Conservation (phyloP, 2,888 invertebrate species). For the Malthinus seriepunctatus region DNA sequence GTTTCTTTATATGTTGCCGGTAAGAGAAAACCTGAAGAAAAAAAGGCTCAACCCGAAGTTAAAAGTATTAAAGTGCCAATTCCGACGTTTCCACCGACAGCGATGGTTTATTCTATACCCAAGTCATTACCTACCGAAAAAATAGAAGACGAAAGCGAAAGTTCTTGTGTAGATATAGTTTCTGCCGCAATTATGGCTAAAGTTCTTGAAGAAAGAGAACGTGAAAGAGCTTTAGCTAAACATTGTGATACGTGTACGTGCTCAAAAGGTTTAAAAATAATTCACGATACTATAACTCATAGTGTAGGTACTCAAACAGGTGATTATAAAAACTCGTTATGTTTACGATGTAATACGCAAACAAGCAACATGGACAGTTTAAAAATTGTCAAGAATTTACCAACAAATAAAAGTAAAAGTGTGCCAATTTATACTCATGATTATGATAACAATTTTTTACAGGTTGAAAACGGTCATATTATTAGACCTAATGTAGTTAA, state of each 20-base stretch:
- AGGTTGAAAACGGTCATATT: conserved; percentile 6
- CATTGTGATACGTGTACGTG: conserved; percentile 85
- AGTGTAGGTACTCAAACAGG: conserved; percentile 70
- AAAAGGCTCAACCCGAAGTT: conserved; percentile 54
- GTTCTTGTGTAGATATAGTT: conserved; percentile 71
- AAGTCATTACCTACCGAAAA: conserved; percentile 50
- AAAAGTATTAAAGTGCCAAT: conserved; percentile 75
- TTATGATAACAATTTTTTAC: conserved; percentile 21
- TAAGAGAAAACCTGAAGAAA: conserved; percentile 60
- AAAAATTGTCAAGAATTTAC: conserved; percentile 41
- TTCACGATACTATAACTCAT: conserved; percentile 60
- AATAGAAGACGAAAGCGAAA: conserved; percentile 59
- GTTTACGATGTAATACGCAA: conserved; percentile 63
- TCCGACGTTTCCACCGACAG: conserved; percentile 81
- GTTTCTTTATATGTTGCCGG: conserved; percentile 77
- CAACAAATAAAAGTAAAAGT: conserved; percentile 33
- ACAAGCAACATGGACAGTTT: conserved; percentile 32
- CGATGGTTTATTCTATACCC: conserved; percentile 74
- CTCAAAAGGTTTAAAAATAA: conserved; percentile 57
- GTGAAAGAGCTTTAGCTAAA: conserved; percentile 74
- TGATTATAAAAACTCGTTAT: conserved; percentile 59
- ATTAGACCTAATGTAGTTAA: conserved; percentile 30
- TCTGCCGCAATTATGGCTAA: conserved; percentile 91
- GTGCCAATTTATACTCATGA: conserved; percentile 38
- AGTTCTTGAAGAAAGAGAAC: conserved; percentile 84